Base-by-base conservation (phyloP, 2,888 invertebrate genomes). In the Himalopsyche tibetana region DNA sequence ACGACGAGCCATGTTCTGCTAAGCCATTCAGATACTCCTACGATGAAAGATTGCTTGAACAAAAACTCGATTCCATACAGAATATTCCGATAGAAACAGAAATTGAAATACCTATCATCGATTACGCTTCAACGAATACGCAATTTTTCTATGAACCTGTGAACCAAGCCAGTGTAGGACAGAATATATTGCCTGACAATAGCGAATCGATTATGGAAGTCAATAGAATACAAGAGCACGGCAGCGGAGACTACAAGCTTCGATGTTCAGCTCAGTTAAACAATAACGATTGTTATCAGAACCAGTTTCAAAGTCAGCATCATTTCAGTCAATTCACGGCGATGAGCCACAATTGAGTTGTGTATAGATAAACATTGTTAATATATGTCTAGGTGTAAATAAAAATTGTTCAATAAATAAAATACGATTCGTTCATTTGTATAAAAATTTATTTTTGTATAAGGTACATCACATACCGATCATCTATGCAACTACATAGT, bases 361-460 rank as follows among this genome's bases (percentile, higher is more conserved):
- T 84, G 63, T 55, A 56, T 69, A 82, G 36, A 38, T 38, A n/a
- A 56, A 63, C 80, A 63, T 45, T 51, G 79, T 82, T 56, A 40
- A 83, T 15, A 83, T 69, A 83, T 56, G 36, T 82, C 15, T 38
- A 51, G 45, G 51, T 81, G 81, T 82, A 55, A 83, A 84, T 80
- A 84, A 42, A 69, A 38, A 79, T 40, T 38, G 38, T 55, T 80
- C 42, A 89, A 87, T 86, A 89, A 90, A 90, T 89, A 91, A 92
- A 91, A 90, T 90, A 74, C 63, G 89, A 15, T 74, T 74, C 88
- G 89, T 90, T 92, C 80, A 83, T 87, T 92, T 92, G 91, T 93
- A 93, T 92, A 93, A 93, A 93, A 93, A 91, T 92, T 92, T 93
- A 93, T 93, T 93, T 93, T 92, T 93, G 93, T 93, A 93, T 93